Evolutionary conservation across 2,797 vertebrate species (phyloP).

Genomic region (Sphaeramia orbicularis): DNA sequence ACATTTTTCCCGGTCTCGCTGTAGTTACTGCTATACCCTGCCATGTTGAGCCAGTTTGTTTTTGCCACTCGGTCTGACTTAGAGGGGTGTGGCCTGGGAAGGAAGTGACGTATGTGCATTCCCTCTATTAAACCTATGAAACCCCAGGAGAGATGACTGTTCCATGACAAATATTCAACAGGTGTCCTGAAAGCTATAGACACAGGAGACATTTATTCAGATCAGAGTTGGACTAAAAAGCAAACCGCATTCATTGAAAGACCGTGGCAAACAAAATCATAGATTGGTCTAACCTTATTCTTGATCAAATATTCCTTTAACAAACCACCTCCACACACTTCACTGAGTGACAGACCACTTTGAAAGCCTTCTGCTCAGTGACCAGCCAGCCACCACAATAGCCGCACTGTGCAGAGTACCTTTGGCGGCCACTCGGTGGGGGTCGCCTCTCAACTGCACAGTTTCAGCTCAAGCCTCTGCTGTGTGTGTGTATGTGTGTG

Average conservation of each 20-base stretch:
- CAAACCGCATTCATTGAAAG: neutral
- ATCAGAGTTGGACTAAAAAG: neutral
- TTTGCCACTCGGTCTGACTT: no score
- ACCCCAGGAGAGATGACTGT: no score
- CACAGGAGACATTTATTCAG: neutral
- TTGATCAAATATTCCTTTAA: slow-evolving; percentile 36
- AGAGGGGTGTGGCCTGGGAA: no score
- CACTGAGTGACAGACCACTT: slow-evolving; percentile 50
- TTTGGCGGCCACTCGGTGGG: slow-evolving; percentile 56
- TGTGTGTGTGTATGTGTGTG: neutral
- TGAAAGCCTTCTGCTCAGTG: slow-evolving; percentile 41
- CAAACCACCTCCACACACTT: slow-evolving; percentile 57
- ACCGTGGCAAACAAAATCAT: neutral
- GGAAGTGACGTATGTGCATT: no score
- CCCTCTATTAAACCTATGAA: no score
- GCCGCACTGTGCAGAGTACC: slow-evolving; percentile 42
- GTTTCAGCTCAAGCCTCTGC: slow-evolving; percentile 73
- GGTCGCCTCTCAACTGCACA: slow-evolving; percentile 73
- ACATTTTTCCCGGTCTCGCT: no score
- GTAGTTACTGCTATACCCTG: no score
- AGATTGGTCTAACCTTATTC: neutral
- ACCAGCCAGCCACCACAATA: slow-evolving; percentile 46
- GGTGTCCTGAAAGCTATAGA: no score
- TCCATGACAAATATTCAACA: no score
- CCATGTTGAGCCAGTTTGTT: no score